Evolutionary conservation across 2,113 vertebrate genomes (phyloP).

Genomic region (Chloebia gouldiae): DNA sequence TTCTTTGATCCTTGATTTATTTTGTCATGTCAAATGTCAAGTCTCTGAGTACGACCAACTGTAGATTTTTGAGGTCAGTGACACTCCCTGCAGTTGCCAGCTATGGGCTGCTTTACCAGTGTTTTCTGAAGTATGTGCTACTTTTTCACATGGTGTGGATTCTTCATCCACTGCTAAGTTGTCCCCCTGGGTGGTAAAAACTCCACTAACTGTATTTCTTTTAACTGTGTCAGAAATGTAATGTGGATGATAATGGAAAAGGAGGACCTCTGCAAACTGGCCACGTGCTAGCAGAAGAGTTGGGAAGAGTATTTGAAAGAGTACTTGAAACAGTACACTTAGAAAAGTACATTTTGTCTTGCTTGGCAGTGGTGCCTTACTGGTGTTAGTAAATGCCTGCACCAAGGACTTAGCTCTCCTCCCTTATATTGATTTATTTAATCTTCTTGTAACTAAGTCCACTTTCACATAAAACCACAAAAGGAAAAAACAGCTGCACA

Average conservation of each 20-base stretch:
- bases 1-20: not conserved
- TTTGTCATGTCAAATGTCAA: conserved; percentile 7
- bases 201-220: not conserved
- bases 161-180: not conserved
- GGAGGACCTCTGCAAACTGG: not conserved
- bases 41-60: not conserved
- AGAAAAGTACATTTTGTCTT: not conserved
- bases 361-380: not conserved
- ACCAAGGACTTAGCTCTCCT: not conserved
- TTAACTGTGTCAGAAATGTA: not conserved
- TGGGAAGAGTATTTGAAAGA: not conserved
- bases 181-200: not conserved
- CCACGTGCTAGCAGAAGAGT: not conserved
- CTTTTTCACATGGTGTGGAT: not conserved
- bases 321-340: not conserved
- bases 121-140: not conserved
- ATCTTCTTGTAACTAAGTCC: not conserved
- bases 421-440: not conserved
- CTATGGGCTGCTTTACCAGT: not conserved
- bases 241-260: not conserved
- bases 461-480: not conserved
- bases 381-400: not conserved
- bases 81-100: not conserved
- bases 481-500: not conserved
- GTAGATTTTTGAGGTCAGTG: not conserved